A percentile compares a stretch with the other conserved stretches of the same genome.
phyloP scores from a whole-genome alignment of 2,888 invertebrate species.

The Tipula confusa region DNA sequence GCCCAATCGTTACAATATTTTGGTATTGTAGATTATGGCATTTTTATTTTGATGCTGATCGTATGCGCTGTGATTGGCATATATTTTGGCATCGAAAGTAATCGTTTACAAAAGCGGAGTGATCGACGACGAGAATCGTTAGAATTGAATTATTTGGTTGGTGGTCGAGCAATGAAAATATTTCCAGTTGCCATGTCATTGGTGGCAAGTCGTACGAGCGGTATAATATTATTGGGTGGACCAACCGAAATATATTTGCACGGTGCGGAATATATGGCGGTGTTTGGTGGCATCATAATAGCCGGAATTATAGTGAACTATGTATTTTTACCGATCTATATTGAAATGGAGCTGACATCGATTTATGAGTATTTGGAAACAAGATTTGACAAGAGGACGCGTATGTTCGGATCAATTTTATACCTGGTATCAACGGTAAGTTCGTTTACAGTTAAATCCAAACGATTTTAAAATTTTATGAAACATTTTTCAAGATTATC shows the following conservation, averaged over 20 bases:
- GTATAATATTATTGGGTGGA: background rate
- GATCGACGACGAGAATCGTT: background rate
- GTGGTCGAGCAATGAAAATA: background rate
- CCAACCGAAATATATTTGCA: slow-evolving; percentile 26
- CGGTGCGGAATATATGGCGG: background rate
- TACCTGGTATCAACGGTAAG: background rate
- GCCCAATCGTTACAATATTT: slow-evolving; percentile 50
- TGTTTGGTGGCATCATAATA: background rate
- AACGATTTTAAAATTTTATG: background rate
- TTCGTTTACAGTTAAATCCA: background rate
- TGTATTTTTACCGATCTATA: background rate
- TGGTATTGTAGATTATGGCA: slow-evolving; percentile 63
- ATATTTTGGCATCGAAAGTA: slow-evolving; percentile 45
- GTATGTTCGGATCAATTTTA: background rate
- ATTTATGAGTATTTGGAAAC: slow-evolving; percentile 16
- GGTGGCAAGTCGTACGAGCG: background rate
- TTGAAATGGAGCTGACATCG: background rate
- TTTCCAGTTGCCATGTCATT: background rate
- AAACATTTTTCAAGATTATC: background rate
- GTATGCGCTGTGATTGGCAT: slow-evolving; percentile 67
- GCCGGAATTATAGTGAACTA: background rate
- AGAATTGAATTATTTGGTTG: slow-evolving; percentile 13
- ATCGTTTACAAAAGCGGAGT: background rate
- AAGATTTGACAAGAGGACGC: background rate
- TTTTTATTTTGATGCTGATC: slow-evolving; percentile 64